Percentiles rank a stretch among this genome's conserved stretches.
phyloP scores from a whole-genome alignment of 2,113 vertebrate species.

The pig (Sus scrofa) region T2T-Sscrofa CM000821.6:22994001-22994500 shows the following conservation, averaged over 20 bases:
- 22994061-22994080: constrained; percentile 64
- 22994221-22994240: constrained; percentile 72
- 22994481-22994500: not conserved
- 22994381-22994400: not conserved
- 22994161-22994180: constrained; percentile 61
- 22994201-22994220: constrained; percentile 79
- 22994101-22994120: constrained; percentile 49
- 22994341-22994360: not conserved
- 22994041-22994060: constrained; percentile 68
- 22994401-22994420: not conserved
- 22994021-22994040: constrained; percentile 76
- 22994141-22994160: constrained; percentile 52
- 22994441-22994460: not conserved
- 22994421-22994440: not conserved
- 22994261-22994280: constrained; percentile 48
- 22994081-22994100: constrained; percentile 69
- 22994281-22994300: constrained; percentile 52
- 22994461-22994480: not conserved
- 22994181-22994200: constrained; percentile 74
- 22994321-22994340: not conserved
- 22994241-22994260: not conserved
- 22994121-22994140: constrained; percentile 53
- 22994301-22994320: not conserved
- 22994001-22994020: constrained; percentile 80
- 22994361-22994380: not conserved